Evolutionary conservation across 1,140 invertebrate genomes (phyloP).

Genomic region (Brachionus plicatilis): DNA sequence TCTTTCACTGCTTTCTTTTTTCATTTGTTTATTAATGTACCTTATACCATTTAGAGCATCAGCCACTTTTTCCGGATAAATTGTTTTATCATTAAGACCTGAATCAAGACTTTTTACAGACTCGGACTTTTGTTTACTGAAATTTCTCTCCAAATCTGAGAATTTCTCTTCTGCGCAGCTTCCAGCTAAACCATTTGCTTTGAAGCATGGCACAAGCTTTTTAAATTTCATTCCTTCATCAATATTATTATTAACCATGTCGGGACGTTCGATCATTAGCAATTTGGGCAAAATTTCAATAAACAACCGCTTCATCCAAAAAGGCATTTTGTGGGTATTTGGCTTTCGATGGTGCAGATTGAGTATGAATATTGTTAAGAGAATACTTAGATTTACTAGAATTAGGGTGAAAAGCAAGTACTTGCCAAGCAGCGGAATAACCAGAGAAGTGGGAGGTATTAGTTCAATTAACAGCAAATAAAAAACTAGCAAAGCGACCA

Average conservation of each 20-base stretch:
- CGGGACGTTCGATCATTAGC: slow-evolving; percentile 48
- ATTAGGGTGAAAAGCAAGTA: slow-evolving; percentile 99
- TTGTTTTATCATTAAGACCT: background rate
- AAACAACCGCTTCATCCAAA: slow-evolving; percentile 84
- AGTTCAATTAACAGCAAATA: slow-evolving; percentile 96
- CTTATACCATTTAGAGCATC: slow-evolving; percentile 27
- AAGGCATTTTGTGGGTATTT: slow-evolving; percentile 90
- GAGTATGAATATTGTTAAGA: slow-evolving; percentile 92
- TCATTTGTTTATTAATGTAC: slow-evolving; percentile 37
- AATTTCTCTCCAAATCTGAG: slow-evolving; percentile 48
- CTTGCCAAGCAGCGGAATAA: slow-evolving; percentile 93
- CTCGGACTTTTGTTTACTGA: slow-evolving; percentile 42
- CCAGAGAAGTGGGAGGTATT: slow-evolving; percentile 93
- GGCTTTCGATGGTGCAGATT: slow-evolving; percentile 95
- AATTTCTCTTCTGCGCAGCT: background rate
- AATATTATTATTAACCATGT: background rate
- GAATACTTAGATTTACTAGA: slow-evolving; percentile 92
- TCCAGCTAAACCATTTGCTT: background rate
- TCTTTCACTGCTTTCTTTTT: slow-evolving; percentile 32
- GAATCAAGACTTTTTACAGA: slow-evolving; percentile 1
- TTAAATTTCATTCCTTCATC: slow-evolving; percentile 31
- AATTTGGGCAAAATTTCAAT: slow-evolving; percentile 77
- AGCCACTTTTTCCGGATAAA: slow-evolving; percentile 30
- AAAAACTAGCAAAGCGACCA: slow-evolving; percentile 98
- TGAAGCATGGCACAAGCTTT: slow-evolving; percentile 45